Percentiles rank a stretch among this genome's conserved stretches.
Conservation (phyloP, 2,888 invertebrate species). For the Drosophila maculinotata region DNA sequence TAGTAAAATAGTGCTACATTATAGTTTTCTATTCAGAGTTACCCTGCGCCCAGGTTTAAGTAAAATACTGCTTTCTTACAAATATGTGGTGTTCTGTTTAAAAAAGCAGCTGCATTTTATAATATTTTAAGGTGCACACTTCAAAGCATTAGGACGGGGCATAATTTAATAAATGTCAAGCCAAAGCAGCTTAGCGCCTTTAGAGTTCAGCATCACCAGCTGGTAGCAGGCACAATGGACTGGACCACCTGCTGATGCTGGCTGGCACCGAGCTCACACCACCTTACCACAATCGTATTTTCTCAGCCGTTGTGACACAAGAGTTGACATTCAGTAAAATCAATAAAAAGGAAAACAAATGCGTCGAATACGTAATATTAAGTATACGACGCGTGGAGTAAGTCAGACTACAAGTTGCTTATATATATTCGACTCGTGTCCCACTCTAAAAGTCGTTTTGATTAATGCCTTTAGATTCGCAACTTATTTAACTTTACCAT, state of each 20-base stretch:
- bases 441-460: slow-evolving; percentile 38
- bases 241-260: slow-evolving; percentile 45
- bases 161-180: slow-evolving; percentile 74
- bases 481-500: slow-evolving; percentile 59
- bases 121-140: not conserved
- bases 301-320: slow-evolving; percentile 9
- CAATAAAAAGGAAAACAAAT: slow-evolving; percentile 37
- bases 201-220: not conserved
- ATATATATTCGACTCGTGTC: not conserved
- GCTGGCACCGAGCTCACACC: slow-evolving; percentile 7
- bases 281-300: slow-evolving; percentile 28
- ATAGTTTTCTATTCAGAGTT: not conserved
- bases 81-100: not conserved
- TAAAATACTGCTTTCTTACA: not conserved
- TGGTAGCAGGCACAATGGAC: slow-evolving; percentile 25
- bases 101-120: slow-evolving; percentile 2
- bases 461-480: slow-evolving; percentile 54
- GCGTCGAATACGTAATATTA: slow-evolving; percentile 45
- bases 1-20: slow-evolving; percentile 13
- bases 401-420: not conserved
- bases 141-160: not conserved
- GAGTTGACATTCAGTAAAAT: slow-evolving; percentile 25
- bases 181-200: slow-evolving; percentile 15
- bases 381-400: slow-evolving; percentile 32
- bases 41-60: too few species aligned